phyloP scores from a whole-genome alignment of 2,113 vertebrate species.

The Ranitomeya variabilis region DNA sequence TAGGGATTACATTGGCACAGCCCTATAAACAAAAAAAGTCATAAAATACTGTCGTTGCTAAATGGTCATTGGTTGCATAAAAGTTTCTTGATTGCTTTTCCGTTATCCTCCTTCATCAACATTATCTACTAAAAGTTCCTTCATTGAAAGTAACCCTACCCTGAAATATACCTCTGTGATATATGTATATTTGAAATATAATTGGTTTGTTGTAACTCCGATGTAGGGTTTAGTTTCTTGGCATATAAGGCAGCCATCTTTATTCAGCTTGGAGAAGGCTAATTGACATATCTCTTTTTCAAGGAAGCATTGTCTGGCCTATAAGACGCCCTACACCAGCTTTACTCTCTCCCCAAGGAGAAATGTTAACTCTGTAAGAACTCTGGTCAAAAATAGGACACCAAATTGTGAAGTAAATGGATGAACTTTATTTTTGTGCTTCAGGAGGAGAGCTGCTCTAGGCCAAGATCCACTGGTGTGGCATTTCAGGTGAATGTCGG shows the following conservation, averaged over 20 bases:
- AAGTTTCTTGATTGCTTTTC: not conserved
- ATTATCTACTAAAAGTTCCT: conserved; percentile 15
- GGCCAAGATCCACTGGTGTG: no score
- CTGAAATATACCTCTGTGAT: not conserved
- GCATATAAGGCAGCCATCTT: not conserved
- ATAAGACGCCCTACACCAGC: no score
- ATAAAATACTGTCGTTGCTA: not conserved
- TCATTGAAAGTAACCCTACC: not conserved
- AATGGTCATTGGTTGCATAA: not conserved
- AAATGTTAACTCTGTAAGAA: no score
- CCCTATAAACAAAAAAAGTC: not conserved
- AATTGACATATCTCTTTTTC: no score
- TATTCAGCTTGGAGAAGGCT: no score
- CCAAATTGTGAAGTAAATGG: not conserved
- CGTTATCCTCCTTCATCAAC: not conserved
- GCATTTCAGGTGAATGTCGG: no score
- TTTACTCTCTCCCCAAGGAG: no score
- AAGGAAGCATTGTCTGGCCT: no score
- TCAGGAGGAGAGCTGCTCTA: no score
- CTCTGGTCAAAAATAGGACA: not conserved
- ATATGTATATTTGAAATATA: not conserved
- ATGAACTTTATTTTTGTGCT: not conserved
- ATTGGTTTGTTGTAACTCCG: not conserved
- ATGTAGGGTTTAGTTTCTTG: not conserved
- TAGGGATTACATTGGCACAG: not conserved